phyloP scores from a whole-genome alignment of 2,113 vertebrate genomes.

The Charadrius vociferus region DNA sequence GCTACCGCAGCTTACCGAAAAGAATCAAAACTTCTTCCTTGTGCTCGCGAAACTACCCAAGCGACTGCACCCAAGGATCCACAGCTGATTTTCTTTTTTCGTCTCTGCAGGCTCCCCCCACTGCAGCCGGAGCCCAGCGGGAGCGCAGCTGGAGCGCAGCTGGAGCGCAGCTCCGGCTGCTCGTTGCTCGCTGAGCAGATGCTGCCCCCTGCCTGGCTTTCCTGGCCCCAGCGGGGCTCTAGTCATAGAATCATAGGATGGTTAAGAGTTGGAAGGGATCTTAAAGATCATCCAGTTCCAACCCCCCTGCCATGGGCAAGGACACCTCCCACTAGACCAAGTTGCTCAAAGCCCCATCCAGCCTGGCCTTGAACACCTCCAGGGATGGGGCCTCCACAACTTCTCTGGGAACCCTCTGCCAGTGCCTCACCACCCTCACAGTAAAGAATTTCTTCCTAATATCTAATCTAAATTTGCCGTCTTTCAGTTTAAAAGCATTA shows the following conservation, averaged over 20 bases:
- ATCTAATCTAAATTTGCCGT: not conserved
- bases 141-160: not conserved
- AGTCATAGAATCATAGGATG: not conserved
- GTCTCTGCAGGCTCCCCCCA: rapidly evolving
- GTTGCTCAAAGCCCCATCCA: not conserved
- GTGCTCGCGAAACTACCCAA: not conserved
- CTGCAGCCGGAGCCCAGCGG: rapidly evolving
- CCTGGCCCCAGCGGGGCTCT: not conserved
- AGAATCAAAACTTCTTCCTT: not conserved
- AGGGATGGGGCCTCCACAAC: not conserved
- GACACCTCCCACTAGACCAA: not conserved
- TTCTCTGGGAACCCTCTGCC: not conserved
- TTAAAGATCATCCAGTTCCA: not conserved
- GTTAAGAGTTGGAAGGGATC: not conserved
- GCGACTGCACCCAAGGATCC: not conserved
- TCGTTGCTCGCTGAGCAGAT: not conserved
- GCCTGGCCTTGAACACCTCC: not conserved
- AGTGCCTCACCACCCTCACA: not conserved
- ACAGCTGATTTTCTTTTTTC: no score
- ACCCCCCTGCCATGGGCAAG: not conserved
- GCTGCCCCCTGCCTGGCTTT: constrained; percentile 35
- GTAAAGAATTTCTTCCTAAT: not conserved
- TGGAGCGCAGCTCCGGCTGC: not conserved
- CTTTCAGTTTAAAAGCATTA: not conserved
- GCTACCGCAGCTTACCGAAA: not conserved